Base-by-base conservation (phyloP, 2,888 invertebrate genomes). In the Cotesia congregata region DNA sequence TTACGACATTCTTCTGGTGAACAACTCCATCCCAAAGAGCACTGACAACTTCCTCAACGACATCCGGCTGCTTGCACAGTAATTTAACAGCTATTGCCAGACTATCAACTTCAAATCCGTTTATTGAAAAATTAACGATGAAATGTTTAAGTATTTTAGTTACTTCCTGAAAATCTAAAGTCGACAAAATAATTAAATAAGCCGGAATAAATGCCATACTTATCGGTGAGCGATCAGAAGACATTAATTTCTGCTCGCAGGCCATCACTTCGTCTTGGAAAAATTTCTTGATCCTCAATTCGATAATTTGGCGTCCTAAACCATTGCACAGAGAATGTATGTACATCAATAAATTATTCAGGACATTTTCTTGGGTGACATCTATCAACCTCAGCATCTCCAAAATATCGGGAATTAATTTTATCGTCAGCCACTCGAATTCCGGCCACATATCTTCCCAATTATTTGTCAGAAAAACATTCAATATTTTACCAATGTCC, bases 371-470 rank as follows among this genome's bases (percentile, higher is more conserved):
- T 80, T 92, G 91, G 3, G 90, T 85, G 59, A 91, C 88, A 76
- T 92, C 92, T 0, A 93, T 87, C 74, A 90, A 91, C 82, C 91
- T 91, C 6, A 92, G 85, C 79, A 92, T 91, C 78, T 92, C 91
- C 71, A 93, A 84, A 30, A 94, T 82, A 82, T 92, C 91, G 40
- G 93, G 92, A 77, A 94, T 86, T 83, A 92, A 90, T 86, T 91
- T 91, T 85, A 91, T 90, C 15, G 92, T 90, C 84, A 94, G 90
- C 94, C 95, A 96, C 76, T 93, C 92, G 79, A 95, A 90, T 86
- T 94, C 93, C 9, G 91, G 87, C 95, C 96, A 96, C 82, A 92
- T 92, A 79, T 92, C 92, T 68, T 87, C 85, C 89, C 88, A 89
- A 0, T 84, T 80, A 59, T 84, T 84, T 9, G 82, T 78, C 67